These are phyloP conservation scores for Ranitomeya variabilis DNA, from an alignment of 2,113 vertebrate genomes.

Conservation along the genomic window DNA sequence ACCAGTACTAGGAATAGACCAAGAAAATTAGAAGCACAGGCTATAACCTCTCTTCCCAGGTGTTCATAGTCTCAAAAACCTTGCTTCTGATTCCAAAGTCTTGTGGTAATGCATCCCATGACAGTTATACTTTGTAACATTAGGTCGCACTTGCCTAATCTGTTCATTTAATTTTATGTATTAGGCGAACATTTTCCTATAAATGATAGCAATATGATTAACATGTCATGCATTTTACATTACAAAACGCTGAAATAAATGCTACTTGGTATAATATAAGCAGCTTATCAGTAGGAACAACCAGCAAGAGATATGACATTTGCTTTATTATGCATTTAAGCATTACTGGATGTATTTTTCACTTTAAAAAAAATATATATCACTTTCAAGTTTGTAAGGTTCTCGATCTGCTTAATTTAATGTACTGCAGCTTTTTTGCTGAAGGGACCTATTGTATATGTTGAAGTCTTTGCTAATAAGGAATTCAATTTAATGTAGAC, in stretches of 20 bases:
- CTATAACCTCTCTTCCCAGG: too few relatives aligned
- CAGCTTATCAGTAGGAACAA: background rate
- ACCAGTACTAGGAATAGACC: too few relatives aligned
- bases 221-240: background rate
- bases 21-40: too few relatives aligned
- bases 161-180: too few relatives aligned
- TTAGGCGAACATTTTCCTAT: too few relatives aligned
- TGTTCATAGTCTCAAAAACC: too few relatives aligned
- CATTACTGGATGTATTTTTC: background rate
- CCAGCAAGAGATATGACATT: background rate
- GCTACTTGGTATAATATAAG: background rate
- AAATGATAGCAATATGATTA: too few relatives aligned
- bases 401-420: background rate
- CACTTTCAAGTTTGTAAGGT: background rate
- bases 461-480: constrained; percentile 18
- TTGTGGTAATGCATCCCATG: too few relatives aligned
- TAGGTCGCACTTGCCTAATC: too few relatives aligned
- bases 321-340: background rate
- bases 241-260: background rate
- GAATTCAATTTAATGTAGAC: constrained; percentile 43
- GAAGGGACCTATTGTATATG: constrained; percentile 28
- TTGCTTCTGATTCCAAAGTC: too few relatives aligned
- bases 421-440: background rate
- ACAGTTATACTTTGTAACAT: too few relatives aligned
- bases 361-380: background rate